Base-by-base conservation (phyloP, 2,888 invertebrate species). In the Digitonthophagus gazella region DNA sequence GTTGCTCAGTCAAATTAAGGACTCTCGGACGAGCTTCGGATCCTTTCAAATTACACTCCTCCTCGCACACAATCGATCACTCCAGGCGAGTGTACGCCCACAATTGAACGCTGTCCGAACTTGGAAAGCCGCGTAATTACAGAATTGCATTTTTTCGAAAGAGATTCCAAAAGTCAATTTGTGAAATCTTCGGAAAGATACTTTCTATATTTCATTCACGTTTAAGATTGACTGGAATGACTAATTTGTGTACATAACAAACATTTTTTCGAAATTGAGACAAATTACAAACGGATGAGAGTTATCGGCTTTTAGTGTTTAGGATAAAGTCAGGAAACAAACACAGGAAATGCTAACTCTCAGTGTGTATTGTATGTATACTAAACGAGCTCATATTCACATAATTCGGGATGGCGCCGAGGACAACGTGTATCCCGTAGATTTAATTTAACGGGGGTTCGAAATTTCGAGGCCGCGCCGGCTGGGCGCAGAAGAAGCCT, bases 21-120 rank as follows among this genome's bases (percentile, higher is more conserved):
- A 74, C 74, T 72, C 73, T 76, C 71, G 61, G 65, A 65, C 54
- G 71, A 69, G 68, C 67, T 70, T 64, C 68, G 68, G 70, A 72
- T 73, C 72, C 74, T 73, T 71, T 72, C 71, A 75, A 75, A 77
- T 75, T 75, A 75, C 72, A 73, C 74, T 75, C 75, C 73, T 70
- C 75, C 73, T 69, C 74, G 74, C 75, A 74, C 72, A 75, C 77
- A 75, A 77, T 77, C 77, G 76, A 77, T 77, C 77, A 77, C 75
- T 69, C 70, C 72, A 72, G 73, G 75, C 76, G 73, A 74, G 76
- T 76, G 73, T 74, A 76, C 78, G 78, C 78, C 78, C 75, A 77
- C 77, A 72, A 76, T 76, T 76, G 75, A 77, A 76, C 74, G 72
- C 73, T 73, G 16, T 16, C 58, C 58, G 18, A 19, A 19, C 58